Evolutionary conservation across 2,888 invertebrate genomes (phyloP).

Genomic region (Heteromurus nitidus): DNA sequence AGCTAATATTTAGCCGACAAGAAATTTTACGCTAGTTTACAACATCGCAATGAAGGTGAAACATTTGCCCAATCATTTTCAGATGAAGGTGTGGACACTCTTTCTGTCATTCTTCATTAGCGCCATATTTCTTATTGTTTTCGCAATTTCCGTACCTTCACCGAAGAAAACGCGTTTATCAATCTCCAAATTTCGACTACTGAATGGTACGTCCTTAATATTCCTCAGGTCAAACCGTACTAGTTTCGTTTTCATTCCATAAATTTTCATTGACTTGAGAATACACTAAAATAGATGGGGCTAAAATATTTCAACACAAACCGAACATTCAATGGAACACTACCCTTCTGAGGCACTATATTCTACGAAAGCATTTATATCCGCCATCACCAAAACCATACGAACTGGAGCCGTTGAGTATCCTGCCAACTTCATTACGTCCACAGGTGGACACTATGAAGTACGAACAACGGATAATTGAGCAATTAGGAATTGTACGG

Average conservation of each 20-base stretch:
- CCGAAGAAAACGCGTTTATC: background rate
- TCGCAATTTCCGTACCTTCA: background rate
- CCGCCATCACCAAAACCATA: background rate
- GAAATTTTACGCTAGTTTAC: too few relatives aligned
- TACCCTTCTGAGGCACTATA: background rate
- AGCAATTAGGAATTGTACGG: conserved; percentile 2
- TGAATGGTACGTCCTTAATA: too few relatives aligned
- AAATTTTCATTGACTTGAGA: too few relatives aligned
- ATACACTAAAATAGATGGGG: too few relatives aligned
- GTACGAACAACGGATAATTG: background rate
- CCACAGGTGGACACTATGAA: background rate
- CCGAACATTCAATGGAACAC: background rate
- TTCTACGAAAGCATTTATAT: background rate
- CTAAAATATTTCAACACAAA: background rate
- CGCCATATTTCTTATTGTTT: background rate
- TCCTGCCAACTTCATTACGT: background rate
- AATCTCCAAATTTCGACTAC: too few relatives aligned
- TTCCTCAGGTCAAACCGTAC: background rate
- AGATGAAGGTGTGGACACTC: conserved; percentile 14
- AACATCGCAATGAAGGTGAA: conserved; percentile 15
- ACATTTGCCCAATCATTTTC: conserved; percentile 4
- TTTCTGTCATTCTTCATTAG: background rate
- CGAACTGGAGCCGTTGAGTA: background rate
- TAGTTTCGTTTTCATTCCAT: background rate
- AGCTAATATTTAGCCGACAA: too few relatives aligned